phyloP scores from a whole-genome alignment of 2,888 invertebrate genomes.

The Mystacides longicornis region DNA sequence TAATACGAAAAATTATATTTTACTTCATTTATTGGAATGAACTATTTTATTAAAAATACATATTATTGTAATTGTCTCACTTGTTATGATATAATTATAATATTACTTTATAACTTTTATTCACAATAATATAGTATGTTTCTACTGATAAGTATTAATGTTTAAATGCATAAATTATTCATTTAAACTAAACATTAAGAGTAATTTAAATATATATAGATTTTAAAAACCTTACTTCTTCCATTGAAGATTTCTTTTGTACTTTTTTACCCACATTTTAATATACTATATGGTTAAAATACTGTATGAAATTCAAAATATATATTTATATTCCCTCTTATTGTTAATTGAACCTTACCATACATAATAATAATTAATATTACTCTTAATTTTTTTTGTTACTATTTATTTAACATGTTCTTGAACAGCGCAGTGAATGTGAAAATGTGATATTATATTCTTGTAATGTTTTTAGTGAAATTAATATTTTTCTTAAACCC shows the following conservation, averaged over 20 bases:
- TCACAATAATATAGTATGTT: too few species aligned
- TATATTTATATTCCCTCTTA: conserved; percentile 5
- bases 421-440: conserved; percentile 25
- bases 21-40: too few species aligned
- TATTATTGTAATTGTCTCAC: too few species aligned
- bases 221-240: conserved; percentile 25
- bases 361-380: background rate
- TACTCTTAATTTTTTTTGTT: conserved; percentile 14
- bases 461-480: conserved; percentile 24
- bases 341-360: background rate
- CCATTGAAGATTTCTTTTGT: conserved; percentile 26
- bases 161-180: background rate
- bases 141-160: too few species aligned
- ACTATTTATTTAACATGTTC: conserved; percentile 16
- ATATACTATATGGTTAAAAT: conserved; percentile 10
- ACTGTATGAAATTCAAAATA: conserved; percentile 17
- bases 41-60: too few species aligned
- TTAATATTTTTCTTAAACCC: conserved; percentile 22
- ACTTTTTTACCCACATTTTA: conserved; percentile 26
- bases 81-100: too few species aligned
- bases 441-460: conserved; percentile 26
- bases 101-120: too few species aligned
- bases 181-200: background rate
- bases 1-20: too few species aligned
- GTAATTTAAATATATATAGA: conserved; percentile 9